These are phyloP conservation scores for Leucophora obtusa DNA, from an alignment of 2,888 invertebrate genomes.

Conservation along the genomic window DNA sequence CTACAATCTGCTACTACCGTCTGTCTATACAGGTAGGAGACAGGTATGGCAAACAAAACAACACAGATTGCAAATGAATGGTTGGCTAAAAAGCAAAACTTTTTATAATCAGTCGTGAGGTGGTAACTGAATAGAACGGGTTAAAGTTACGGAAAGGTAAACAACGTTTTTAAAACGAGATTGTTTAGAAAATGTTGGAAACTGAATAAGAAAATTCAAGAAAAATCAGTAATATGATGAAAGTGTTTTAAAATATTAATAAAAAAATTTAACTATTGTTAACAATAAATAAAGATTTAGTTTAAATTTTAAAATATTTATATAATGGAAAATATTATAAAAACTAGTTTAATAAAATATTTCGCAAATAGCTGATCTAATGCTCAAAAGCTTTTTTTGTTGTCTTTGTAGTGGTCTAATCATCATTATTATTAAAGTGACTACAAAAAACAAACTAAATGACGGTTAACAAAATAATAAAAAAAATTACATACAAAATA, in stretches of 20 bases:
- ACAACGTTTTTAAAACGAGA: conserved; percentile 24
- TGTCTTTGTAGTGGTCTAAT: conserved; percentile 36
- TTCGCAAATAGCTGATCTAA: conserved; percentile 64
- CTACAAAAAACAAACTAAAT: neutral
- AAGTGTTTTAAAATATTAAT: neutral
- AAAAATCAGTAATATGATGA: neutral
- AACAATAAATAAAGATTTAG: neutral
- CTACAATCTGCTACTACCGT: conserved; percentile 11
- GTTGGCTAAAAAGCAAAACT: conserved; percentile 61
- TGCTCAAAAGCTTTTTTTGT: conserved; percentile 54
- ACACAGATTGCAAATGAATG: conserved; percentile 60
- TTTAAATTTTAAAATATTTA: conserved; percentile 24
- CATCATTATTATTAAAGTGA: conserved; percentile 19
- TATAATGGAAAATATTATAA: conserved; percentile 36
- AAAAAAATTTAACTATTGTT: neutral
- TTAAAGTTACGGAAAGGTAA: conserved; percentile 71
- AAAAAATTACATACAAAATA: neutral
- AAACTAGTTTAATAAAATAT: conserved; percentile 57
- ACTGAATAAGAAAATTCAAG: conserved; percentile 10
- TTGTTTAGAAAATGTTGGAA: conserved; percentile 8
- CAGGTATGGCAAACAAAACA: conserved; percentile 47
- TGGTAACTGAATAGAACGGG: conserved; percentile 73
- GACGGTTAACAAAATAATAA: too few relatives aligned
- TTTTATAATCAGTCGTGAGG: conserved; percentile 71
- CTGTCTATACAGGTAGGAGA: conserved; percentile 14